Evolutionary conservation across 2,113 vertebrate species (phyloP), one percentile per base, ranked within the genome.

Genomic region (Scatophagus argus): DNA sequence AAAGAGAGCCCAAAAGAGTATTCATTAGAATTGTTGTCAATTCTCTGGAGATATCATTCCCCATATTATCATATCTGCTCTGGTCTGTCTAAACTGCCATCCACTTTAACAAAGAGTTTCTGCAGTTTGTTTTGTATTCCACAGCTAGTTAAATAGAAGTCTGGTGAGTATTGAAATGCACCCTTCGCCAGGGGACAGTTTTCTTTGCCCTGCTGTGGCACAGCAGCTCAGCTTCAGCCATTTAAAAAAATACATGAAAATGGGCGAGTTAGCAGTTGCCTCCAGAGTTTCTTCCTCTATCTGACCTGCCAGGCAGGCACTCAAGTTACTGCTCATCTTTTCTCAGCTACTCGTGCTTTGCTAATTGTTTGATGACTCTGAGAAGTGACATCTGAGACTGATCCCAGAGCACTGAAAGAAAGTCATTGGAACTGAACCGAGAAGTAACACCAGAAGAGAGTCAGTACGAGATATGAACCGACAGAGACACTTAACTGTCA

Each of bases 211-310:
- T 17, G 7, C 27, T 12, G 19, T 19, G 19, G 23, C 62, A 73
- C 32, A 16, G 41, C 63, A 65, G 69, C 74, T 81, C 56, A 77
- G 51, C 79, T 21, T n/a, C 43, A 63, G 43, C 59, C 76, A 63
- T 81, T 89, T n/a, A n/a, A 49, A 87, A 80, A 78, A 83, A 85
- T 79, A 60, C 77, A 88, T 89, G 87, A 77, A 77, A 87, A 73
- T 27, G 27, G 9, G 31, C 31, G 23, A 8, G 23, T 83, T 74
- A 34, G 41, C 19, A 13, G 61, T 25, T 12, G 59, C 74, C 39
- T 76, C 39, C 32, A 27, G 58, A 49, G 51, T n/a, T 1, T 75
- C 69, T 13, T 56, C 65, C 43, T 74, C 59, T 47, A 29, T 64
- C 77, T 23, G 66, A 66, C 29, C 8, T 58, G 65, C 21, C 74